Base-by-base conservation (phyloP, 2,888 invertebrate genomes). In the Osmoderma eremita region DNA sequence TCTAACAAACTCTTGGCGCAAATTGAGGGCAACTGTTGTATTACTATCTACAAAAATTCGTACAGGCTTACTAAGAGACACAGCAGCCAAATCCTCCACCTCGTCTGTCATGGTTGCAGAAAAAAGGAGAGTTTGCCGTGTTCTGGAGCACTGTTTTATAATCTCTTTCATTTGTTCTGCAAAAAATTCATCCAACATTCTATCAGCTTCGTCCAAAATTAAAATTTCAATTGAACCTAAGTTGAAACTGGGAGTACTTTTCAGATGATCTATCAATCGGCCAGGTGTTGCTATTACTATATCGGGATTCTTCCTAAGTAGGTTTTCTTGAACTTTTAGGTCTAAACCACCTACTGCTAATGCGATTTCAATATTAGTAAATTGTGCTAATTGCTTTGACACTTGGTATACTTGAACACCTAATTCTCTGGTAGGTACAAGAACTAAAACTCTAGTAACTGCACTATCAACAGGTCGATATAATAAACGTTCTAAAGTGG, bases 31-130 rank as follows among this genome's bases (percentile, higher is more conserved):
- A 1, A 98, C 97, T 74, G 97, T 95, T 76, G 94, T 94, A 80
- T 97, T 98, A 72, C 93, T 95, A 81, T 99, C 96, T 0, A 99
- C 94, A 82, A 98, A 99, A 65, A 99, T 87, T 79, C 93, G 93
- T 24, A 98, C 93, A 0, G 99, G 98, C 75, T 94, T 94, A 70
- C 91, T 89, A 22, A 99, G 85, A 0, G 98, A 97, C 1, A 99
- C 94, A 0, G 95, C 90, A 0, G 96, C 97, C 64, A 99, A 84
- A 82, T 97, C 97, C 81, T 95, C 92, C 0, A 98, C 98, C 82
- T 94, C 91, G 63, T 98, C 98, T n/a, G 97, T 97, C 98, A 99
- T 98, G 12, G 99, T 99, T 38, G 99, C 99, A 0, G 98, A 98
- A 85, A 98, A 98, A 67, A 99, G 84, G 89, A 99, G 93, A 0